Conservation (phyloP, 23 tunicate species). For the Ascidia mentula region DNA sequence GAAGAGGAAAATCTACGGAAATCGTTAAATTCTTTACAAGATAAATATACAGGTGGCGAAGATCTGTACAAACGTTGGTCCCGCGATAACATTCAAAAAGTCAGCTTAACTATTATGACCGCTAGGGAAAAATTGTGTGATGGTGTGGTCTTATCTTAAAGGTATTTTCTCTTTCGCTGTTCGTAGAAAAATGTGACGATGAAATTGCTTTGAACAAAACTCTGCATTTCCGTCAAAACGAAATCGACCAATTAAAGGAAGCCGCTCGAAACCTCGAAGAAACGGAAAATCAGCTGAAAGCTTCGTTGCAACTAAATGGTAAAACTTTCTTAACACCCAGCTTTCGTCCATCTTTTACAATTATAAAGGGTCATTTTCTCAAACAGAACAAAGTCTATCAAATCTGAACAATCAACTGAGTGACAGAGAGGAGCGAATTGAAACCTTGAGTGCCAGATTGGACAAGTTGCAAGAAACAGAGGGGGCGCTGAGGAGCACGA, state of each 20-base stretch:
- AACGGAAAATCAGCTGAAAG: conserved; percentile 13
- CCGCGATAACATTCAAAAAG: too few relatives aligned
- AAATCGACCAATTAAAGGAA: conserved; percentile 16
- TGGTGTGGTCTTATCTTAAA: too few relatives aligned
- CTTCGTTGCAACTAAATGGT: conserved; percentile 11
- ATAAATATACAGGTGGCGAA: neutral
- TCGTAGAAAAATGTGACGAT: neutral
- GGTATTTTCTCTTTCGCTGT: too few relatives aligned
- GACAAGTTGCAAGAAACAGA: conserved; percentile 43
- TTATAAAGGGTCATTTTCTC: neutral
- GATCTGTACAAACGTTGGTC: too few relatives aligned
- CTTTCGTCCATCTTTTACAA: neutral
- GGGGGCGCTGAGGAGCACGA: conserved; percentile 48
- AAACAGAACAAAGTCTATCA: conserved; percentile 34
- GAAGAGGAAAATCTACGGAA: neutral
- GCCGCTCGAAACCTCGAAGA: neutral
- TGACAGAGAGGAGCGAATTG: conserved; percentile 44
- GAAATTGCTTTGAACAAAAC: conserved; percentile 11
- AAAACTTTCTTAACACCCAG: neutral
- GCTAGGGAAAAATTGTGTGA: too few relatives aligned
- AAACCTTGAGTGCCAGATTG: conserved; percentile 36
- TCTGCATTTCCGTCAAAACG: conserved; percentile 6
- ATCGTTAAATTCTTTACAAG: neutral
- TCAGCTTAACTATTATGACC: too few relatives aligned
- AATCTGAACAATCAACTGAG: conserved; percentile 21